phyloP scores from a whole-genome alignment of 2,113 vertebrate species.

The Triplophysa tibetana region DNA sequence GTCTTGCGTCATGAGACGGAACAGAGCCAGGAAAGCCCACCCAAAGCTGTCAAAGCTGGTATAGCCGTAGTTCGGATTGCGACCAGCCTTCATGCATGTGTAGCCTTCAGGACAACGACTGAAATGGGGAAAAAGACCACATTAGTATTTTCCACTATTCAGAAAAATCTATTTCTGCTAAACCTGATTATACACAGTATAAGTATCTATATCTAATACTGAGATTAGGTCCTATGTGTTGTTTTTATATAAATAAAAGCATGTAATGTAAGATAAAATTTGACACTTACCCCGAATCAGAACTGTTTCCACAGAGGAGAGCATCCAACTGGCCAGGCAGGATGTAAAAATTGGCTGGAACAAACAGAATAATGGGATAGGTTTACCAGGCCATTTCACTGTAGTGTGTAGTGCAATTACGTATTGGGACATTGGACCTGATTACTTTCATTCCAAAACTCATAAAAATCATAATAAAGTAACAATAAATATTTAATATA shows the following conservation, averaged over 20 bases:
- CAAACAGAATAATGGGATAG: constrained; percentile 38
- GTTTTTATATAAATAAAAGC: neutral
- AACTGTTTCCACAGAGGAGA: constrained; percentile 95
- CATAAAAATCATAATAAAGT: too few relatives aligned
- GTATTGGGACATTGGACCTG: too few relatives aligned
- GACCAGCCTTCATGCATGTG: constrained; percentile 93
- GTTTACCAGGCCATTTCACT: neutral
- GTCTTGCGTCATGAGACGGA: constrained; percentile 99
- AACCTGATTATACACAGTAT: neutral
- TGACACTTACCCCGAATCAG: constrained; percentile 90
- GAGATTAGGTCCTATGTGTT: neutral
- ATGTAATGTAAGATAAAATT: neutral
- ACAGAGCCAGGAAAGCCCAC: constrained; percentile 97
- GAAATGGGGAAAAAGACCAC: constrained; percentile 13
- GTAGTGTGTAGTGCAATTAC: neutral
- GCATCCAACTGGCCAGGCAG: constrained; percentile 83
- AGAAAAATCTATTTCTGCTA: neutral
- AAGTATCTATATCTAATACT: too few relatives aligned
- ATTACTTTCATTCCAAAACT: too few relatives aligned
- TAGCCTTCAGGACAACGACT: constrained; percentile 95
- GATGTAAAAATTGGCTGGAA: constrained; percentile 91
- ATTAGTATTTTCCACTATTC: neutral
- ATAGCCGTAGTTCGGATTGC: constrained; percentile 98
- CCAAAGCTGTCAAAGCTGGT: constrained; percentile 98
- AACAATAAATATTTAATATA: too few relatives aligned